Evolutionary conservation across 2,797 vertebrate species (phyloP), one percentile per base, ranked within the genome.

Genomic region (Eurystomus glaucurus): DNA sequence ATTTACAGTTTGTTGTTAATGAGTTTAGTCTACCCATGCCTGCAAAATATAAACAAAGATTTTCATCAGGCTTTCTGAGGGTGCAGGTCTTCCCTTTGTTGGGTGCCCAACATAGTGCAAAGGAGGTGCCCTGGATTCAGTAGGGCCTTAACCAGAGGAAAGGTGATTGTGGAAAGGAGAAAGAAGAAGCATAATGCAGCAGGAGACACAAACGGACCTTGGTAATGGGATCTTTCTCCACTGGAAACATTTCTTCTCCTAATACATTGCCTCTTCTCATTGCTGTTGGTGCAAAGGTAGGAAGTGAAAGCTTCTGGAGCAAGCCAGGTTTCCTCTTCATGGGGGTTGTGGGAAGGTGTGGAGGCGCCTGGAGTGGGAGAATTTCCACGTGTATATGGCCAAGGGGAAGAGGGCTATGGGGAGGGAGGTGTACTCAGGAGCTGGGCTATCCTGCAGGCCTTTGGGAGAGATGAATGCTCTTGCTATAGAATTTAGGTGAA

Each of bases 311-410:
- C 18, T 45, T 39, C 46, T 75, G 35, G 48, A 74, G 41, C 51
- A 87, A 48, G 26, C 9, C 37, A 39, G 17, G n/a, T 55, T 82
- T 65, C 28, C 43, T 3, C 14, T 79, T 65, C 5, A 2, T n/a
- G 18, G 16, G 5, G 9, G 3, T 6, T 33, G 12, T 41, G 57
- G 45, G 28, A 69, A 86, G 7, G 8, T 0, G 0, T 29, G 37
- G 13, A 75, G 43, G 26, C 31, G 52, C 7, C 18, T 11, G 9
- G 13, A 78, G 33, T 26, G 11, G 29, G 55, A 91, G 6, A 29
- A 37, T 60, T 94, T 90, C 39, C 31, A 21, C 0, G 0, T 25
- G 14, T 21, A 3, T 72, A 5, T 7, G 35, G 23, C 29, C 2
- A 1, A 26, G 35, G 46, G 74, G 37, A 85, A 86, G 50, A 75